These are phyloP conservation scores for Steatornis caripensis DNA, from an alignment of 2,113 vertebrate genomes.

Conservation along the genomic window DNA sequence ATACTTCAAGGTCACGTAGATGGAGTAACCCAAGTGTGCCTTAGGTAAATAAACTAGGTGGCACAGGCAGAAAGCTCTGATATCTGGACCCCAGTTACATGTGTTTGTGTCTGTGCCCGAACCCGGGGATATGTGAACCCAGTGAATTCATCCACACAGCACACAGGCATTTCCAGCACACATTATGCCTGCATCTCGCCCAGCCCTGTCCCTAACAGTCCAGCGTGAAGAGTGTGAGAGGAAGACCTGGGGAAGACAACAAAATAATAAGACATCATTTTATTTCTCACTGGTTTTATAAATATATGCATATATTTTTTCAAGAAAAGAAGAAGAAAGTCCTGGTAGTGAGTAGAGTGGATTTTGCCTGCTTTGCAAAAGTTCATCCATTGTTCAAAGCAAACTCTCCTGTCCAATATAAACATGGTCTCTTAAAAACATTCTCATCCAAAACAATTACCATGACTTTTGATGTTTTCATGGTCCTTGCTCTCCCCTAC, in stretches of 20 bases:
- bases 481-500: conserved; percentile 36
- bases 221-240: background rate
- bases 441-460: conserved; percentile 57
- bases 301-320: background rate
- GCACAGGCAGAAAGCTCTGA: background rate
- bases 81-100: background rate
- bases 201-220: background rate
- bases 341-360: background rate
- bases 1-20: background rate
- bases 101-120: background rate
- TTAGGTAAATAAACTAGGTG: background rate
- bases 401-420: conserved; percentile 41
- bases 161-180: background rate
- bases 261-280: background rate
- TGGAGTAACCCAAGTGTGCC: background rate
- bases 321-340: background rate
- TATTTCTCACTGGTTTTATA: background rate
- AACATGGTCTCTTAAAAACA: conserved; percentile 59
- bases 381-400: conserved; percentile 60
- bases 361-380: conserved; percentile 56
- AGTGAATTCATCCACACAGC: background rate
- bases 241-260: background rate
- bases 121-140: fast-evolving
- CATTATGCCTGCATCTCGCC: background rate
- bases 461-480: conserved; percentile 52